These are phyloP conservation scores for Drosophila prosaltans DNA, from an alignment of 1,140 invertebrate species.

Conservation along the genomic window DNA sequence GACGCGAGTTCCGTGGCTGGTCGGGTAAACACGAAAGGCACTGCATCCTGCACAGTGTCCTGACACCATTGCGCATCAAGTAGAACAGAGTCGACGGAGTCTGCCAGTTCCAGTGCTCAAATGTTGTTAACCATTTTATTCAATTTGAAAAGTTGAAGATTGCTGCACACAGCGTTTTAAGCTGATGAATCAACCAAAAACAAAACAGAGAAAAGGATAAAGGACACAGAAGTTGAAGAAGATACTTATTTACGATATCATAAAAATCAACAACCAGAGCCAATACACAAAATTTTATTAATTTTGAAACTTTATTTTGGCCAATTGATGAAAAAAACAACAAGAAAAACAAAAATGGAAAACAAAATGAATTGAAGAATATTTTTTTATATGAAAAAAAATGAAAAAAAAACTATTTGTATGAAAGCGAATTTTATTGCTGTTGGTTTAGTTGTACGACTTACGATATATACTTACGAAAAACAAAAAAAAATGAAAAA, in stretches of 20 bases:
- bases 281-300: constrained; percentile 53
- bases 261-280: constrained; percentile 49
- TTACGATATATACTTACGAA: constrained; percentile 47
- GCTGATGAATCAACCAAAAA: constrained; percentile 49
- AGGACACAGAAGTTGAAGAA: constrained; percentile 11
- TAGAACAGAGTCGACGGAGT: constrained; percentile 35
- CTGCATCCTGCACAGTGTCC: constrained; percentile 82
- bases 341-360: constrained; percentile 36
- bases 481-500: constrained; percentile 12
- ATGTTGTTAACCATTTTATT: constrained; percentile 52
- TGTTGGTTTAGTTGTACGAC: constrained; percentile 77
- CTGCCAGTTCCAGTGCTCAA: constrained; percentile 55
- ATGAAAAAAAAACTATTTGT: constrained; percentile 61
- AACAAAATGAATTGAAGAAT: constrained; percentile 49
- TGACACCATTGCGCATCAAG: constrained; percentile 78
- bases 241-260: constrained; percentile 59
- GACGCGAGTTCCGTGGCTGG: constrained; percentile 82
- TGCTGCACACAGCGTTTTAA: constrained; percentile 76
- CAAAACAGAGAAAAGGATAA: constrained; percentile 52
- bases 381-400: constrained; percentile 58
- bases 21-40: constrained; percentile 80
- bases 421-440: constrained; percentile 82
- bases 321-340: constrained; percentile 18
- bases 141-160: constrained; percentile 60
- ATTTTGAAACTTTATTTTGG: constrained; percentile 41